Base-by-base conservation (phyloP, 2,888 invertebrate genomes). In the Penaeus monodon region DNA sequence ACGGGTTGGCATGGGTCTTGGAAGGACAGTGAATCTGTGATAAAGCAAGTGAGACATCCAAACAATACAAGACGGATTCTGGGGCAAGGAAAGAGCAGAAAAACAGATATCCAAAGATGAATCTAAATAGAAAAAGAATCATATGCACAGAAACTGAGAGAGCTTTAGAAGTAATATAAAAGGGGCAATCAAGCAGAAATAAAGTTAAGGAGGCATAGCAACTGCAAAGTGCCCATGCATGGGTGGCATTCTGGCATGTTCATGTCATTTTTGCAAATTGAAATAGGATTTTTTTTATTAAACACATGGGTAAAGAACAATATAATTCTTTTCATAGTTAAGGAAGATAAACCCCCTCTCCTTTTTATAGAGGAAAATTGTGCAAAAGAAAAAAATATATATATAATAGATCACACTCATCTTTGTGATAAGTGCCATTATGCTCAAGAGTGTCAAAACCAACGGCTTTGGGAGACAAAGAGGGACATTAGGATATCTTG, bases 161-260 rank as follows among this genome's bases (percentile, higher is more conserved):
- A 57, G 24, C 27, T 57, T 17, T 57, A 20, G 57, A 57, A 57
- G 57, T 57, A 17, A 57, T 77, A 27, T 57, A 17, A n/a, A 27
- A 73, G 57, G 63, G 77, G 77, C 77, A 22, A 63, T n/a, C 63
- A 57, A 57, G 33, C 77, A 77, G 27, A 77, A 63, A 77, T 29
- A 27, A 77, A 77, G 77, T 77, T 57, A 77, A 33, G 57, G 49
- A 77, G 57, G 77, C 77, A 49, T 24, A 77, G 77, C 49, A 33
- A 49, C 63, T 57, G 49, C 27, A 57, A 57, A 29, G 77, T 77
- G 77, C 49, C 77, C 77, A 77, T 77, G 77, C 77, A 77, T 57
- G 77, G 77, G 77, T 57, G 57, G 77, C 77, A 77, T 57, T 57
- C 49, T 77, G 76, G 44, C 44, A 49, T 27, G 27, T 14, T 77